These are phyloP conservation scores for Phania funesta DNA, from an alignment of 2,888 invertebrate species.

Conservation along the genomic window DNA sequence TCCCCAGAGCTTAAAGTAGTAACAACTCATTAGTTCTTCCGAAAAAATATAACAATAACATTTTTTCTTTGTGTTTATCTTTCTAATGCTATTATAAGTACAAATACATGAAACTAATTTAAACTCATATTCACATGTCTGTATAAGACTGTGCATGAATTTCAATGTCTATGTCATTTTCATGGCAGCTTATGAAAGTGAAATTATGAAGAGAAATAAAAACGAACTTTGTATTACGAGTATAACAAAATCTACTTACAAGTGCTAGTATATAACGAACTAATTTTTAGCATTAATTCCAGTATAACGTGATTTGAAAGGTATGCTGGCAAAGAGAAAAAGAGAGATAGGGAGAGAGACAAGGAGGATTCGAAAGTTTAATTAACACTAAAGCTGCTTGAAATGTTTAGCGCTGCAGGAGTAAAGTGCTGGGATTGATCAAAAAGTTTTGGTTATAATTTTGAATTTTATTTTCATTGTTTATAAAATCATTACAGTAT, in stretches of 20 bases:
- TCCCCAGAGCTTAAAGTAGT: slow-evolving; percentile 50
- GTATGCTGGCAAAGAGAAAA: neutral
- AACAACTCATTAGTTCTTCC: slow-evolving; percentile 24
- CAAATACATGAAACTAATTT: slow-evolving; percentile 43
- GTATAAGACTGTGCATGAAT: slow-evolving; percentile 18
- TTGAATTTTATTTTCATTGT: neutral
- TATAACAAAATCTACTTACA: slow-evolving; percentile 24
- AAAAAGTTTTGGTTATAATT: neutral
- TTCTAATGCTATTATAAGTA: neutral
- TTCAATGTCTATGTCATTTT: slow-evolving; percentile 52
- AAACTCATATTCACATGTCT: slow-evolving; percentile 9
- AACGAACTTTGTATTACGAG: slow-evolving; percentile 11
- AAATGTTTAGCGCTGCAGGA: neutral
- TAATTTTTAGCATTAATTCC: slow-evolving; percentile 17
- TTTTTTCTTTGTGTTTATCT: neutral
- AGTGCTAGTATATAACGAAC: slow-evolving; percentile 17
- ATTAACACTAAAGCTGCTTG: slow-evolving; percentile 54
- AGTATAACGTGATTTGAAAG: neutral
- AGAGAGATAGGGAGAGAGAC: neutral
- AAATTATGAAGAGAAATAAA: slow-evolving; percentile 17
- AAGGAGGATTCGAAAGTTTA: slow-evolving; percentile 8
- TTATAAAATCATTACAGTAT: neutral
- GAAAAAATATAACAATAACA: slow-evolving; percentile 11
- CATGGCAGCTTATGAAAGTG: slow-evolving; percentile 31
- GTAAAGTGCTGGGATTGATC: neutral